A percentile compares a stretch with the other conserved stretches of the same genome.
Conservation (phyloP, 2,113 vertebrate genomes). For the Pterocles orientalis region DNA sequence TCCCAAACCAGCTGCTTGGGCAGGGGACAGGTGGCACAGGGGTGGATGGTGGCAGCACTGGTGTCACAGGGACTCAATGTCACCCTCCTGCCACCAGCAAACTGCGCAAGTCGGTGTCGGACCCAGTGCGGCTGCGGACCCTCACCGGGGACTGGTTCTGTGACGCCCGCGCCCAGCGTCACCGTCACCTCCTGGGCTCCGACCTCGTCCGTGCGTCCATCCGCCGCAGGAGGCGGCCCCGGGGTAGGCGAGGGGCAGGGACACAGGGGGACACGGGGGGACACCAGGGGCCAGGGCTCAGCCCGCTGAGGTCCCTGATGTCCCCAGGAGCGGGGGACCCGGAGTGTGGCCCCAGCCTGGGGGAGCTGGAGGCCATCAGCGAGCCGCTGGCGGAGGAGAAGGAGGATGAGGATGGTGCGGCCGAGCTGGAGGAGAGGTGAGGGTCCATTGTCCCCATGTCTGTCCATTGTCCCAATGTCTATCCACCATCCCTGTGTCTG, state of each 20-base stretch:
- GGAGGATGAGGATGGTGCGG: background rate
- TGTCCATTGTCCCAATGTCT: background rate
- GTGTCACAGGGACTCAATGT: fast-evolving
- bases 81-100: constrained; percentile 62
- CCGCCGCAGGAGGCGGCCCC: constrained; percentile 81
- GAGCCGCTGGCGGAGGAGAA: background rate
- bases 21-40: fast-evolving
- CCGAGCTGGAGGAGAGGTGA: background rate
- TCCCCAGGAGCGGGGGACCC: background rate
- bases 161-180: constrained; percentile 81
- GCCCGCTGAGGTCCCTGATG: background rate
- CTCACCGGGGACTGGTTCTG: constrained; percentile 91
- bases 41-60: background rate
- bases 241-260: constrained; percentile 77
- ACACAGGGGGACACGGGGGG: too few relatives aligned
- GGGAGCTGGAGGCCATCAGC: background rate
- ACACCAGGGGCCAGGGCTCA: fast-evolving
- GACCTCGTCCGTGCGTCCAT: constrained; percentile 89
- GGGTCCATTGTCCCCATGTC: background rate
- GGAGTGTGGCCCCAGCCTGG: background rate
- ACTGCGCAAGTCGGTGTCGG: constrained; percentile 79
- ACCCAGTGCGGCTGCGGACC: constrained; percentile 77
- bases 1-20: fast-evolving
- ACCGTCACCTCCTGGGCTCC: constrained; percentile 74
- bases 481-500: background rate